Base-by-base conservation (phyloP, 2,888 invertebrate species). In the Drosophila rubida region DNA sequence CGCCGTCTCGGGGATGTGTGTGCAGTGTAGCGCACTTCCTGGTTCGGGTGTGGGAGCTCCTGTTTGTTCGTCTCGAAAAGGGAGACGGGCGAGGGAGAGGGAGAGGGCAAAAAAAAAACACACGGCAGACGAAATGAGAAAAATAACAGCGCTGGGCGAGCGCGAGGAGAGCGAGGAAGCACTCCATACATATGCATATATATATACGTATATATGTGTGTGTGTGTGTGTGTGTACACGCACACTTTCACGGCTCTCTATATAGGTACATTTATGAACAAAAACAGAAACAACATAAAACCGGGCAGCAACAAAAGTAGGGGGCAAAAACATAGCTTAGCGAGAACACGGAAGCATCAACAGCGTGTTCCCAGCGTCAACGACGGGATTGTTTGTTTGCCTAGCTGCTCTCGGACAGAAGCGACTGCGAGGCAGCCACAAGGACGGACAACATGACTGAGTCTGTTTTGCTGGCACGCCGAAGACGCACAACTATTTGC, bases 21-120 rank as follows among this genome's bases (percentile, higher is more conserved):
- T 64, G 71, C 78, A 79, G 54, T 79, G 78, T 83, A 75, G 83
- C 81, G 75, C 70, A 83, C 84, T 82, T 82, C 81, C 81, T 82
- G 81, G 81, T 79, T 55, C 61, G 63, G 68, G 55, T 44, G 61
- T 55, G 63, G 66, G 78, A 66, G 60, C 62, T 69, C 61, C 75
- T 74, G 80, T 78, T 78, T 78, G 82, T 74, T 82, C 80, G 82
- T 82, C n/a, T n/a, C n/a, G 80, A 80, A 80, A 76, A 75, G 45
- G 51, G 19, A 19, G 19, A 19, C 19, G 3, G 19, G 2, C 2
- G 19, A 1, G 19, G 3, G 19, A 19, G 19, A 3, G 19, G 19
- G 2, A 3, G 19, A 3, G 19, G 19, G 19, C 19, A 3, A 45
- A 19, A 23, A 13, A 50, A 25, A 25, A 37, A 16, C 8, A 7